These are phyloP conservation scores for Pandemis cinnamomeana DNA, from an alignment of 2,888 invertebrate species.

Conservation along the genomic window DNA sequence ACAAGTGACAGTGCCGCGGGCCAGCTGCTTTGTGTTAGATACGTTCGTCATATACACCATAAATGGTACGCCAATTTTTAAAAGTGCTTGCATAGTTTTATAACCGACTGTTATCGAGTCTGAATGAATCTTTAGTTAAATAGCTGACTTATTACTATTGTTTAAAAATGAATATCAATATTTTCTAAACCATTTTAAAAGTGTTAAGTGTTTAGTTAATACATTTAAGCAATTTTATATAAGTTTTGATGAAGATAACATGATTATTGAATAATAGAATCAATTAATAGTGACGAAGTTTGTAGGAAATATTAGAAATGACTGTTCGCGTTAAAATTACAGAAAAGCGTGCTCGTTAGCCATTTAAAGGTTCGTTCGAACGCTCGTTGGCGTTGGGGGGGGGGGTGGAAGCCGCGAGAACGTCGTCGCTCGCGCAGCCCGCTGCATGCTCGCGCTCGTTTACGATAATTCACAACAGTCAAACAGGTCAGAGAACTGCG, in stretches of 20 bases:
- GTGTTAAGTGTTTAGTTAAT: slow-evolving; percentile 29
- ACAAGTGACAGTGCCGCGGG: slow-evolving; percentile 16
- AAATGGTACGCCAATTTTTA: slow-evolving; percentile 25
- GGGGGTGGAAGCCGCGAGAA: not conserved
- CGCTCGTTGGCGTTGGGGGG: not conserved
- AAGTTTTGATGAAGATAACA: slow-evolving; percentile 34
- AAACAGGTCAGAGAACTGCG: not conserved
- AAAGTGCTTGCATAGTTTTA: slow-evolving; percentile 31
- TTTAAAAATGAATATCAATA: slow-evolving; percentile 38
- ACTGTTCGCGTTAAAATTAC: slow-evolving; percentile 12
- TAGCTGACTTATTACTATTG: slow-evolving; percentile 17
- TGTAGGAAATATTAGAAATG: slow-evolving; percentile 21
- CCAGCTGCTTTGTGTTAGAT: slow-evolving; percentile 17
- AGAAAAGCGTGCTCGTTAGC: slow-evolving; percentile 3
- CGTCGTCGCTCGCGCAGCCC: not conserved
- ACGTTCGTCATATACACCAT: slow-evolving; percentile 12
- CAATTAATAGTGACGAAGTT: slow-evolving; percentile 29
- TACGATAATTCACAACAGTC: not conserved
- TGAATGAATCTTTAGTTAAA: slow-evolving; percentile 25
- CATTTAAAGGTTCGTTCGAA: not conserved
- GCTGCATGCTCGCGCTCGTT: not conserved
- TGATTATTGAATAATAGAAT: slow-evolving; percentile 25
- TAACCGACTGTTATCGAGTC: slow-evolving; percentile 27
- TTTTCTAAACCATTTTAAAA: slow-evolving; percentile 32
- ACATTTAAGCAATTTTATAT: slow-evolving; percentile 33